Evolutionary conservation across 2,797 vertebrate species (phyloP), one percentile per base, ranked within the genome.

Genomic region (Sebastes oblongus): DNA sequence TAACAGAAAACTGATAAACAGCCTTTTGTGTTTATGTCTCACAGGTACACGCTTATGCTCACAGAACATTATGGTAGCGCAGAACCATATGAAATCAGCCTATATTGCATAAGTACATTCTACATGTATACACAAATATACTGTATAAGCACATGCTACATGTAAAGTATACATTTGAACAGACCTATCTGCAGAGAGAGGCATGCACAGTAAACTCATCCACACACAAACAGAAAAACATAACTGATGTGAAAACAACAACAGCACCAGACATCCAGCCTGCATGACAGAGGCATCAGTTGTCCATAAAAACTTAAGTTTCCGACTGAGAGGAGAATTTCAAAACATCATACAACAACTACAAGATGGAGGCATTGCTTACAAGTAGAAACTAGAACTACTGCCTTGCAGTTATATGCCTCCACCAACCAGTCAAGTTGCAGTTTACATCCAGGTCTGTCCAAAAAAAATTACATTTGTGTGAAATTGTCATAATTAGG

Each of bases 1-100:
- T 79, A 77, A 78, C 65, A 77, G 30, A 61, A 64, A 81, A 64
- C 25, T 66, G 61, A 52, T 34, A 80, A 75, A 73, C 16, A 64
- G 18, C 0, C 12, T 50, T 71, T 36, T 75, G 39, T 67, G 27
- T 52, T 36, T 39, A 42, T 71, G 25, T 60, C 29, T 58, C 64
- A 32, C 42, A 39, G 30, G 20, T 46, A 50, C 12, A 18, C 1
- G 2, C 8, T n/a, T 36, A n/a, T 8, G 24, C 22, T 50, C 1
- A 0, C 22, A 36, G 27, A 52, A 61, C 7, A 52, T 64, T 16
- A 5, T 14, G 8, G 52, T 50, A 5, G 58, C 32, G 8, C 0
- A 7, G 13, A 42, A 59, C n/a, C 12, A 46, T 36, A n/a, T 68
- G 39, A 67, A 46, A 72, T 22, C 56, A 3, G 16, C 42, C 42